Evolutionary conservation across 2,888 invertebrate genomes (phyloP), one percentile per base, ranked within the genome.

Genomic region (Folsomia candida): DNA sequence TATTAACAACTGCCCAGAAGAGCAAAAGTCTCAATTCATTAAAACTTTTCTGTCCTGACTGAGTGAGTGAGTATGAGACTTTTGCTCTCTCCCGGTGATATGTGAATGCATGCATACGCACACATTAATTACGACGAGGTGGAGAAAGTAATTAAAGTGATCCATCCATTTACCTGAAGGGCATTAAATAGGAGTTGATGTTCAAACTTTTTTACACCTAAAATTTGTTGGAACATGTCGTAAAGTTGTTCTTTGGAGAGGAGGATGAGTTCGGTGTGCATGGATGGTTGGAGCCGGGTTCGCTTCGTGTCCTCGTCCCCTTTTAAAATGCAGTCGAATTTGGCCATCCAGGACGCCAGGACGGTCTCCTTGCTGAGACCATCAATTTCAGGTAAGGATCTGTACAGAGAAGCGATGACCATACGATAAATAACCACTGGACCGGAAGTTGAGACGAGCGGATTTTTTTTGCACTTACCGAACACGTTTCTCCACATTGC

Each of bases 151-250:
- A n/a, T n/a, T n/a, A n/a, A n/a, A n/a, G n/a, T n/a, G n/a, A n/a
- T n/a, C n/a, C n/a, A n/a, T n/a, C n/a, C n/a, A n/a, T n/a, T 83
- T 84, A 93, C 92, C 90, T 95, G 91, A 83, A 98, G 89, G 79
- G 98, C 97, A 87, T 99, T 99, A 86, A 95, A 99, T 73, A 99
- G 88, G 81, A 99, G 89, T 86, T 99, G 99, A 85, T 99, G 99
- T 85, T 99, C 99, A 84, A 99, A 99, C 85, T 99, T 99, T 87
- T 99, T 99, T 68, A 99, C 94, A 68, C 92, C 92, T 74, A 99
- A 87, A 80, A 99, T 97, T 85, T 97, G 97, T 85, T 99, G 99
- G 85, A 99, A 99, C 96, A 99, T 97, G 84, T 99, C 99, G 85
- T 97, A 99, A 14, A 99, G 89, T 84, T 99, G 99, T 83, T 99